Conservation (phyloP, 1,140 invertebrate genomes). For the Ctenoplectra terminalis region DNA sequence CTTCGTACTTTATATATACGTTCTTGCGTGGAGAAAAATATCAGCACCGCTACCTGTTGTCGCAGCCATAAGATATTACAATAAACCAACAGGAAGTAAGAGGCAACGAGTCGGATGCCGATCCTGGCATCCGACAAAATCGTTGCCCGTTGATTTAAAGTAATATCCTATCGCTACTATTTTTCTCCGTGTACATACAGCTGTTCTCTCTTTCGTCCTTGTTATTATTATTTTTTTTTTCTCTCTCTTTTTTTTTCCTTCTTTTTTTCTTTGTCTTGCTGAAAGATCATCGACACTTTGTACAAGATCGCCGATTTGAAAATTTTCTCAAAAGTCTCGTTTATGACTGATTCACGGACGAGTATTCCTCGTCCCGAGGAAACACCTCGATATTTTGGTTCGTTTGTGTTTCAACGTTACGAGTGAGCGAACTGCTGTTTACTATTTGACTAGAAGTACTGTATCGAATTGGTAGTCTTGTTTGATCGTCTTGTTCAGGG, state of each 20-base stretch:
- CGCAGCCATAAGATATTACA: slow-evolving; percentile 46
- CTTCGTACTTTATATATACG: slow-evolving; percentile 63
- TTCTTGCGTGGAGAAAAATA: slow-evolving; percentile 67
- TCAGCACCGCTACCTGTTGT: slow-evolving; percentile 37
- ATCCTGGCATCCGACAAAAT: slow-evolving; percentile 12
- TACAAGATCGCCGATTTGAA: neutral
- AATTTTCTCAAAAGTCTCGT: neutral
- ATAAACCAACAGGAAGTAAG: slow-evolving; percentile 38
- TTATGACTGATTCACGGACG: no score
- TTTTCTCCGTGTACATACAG: slow-evolving; percentile 65
- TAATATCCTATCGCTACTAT: slow-evolving; percentile 56
- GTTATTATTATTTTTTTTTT: slow-evolving; percentile 23
- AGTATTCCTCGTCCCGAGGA: neutral
- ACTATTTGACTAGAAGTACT: slow-evolving; percentile 56
- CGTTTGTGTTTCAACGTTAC: slow-evolving; percentile 42
- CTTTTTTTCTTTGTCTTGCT: slow-evolving; percentile 17
- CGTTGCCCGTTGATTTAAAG: slow-evolving; percentile 44
- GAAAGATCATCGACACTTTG: slow-evolving; percentile 2
- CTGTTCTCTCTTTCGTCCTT: slow-evolving; percentile 67
- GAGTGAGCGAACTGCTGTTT: slow-evolving; percentile 67
- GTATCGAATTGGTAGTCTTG: slow-evolving; percentile 57
- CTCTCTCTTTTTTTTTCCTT: neutral
- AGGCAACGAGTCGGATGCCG: neutral
- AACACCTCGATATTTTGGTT: neutral
- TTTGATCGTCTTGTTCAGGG: slow-evolving; percentile 41